Evolutionary conservation across 2,113 vertebrate genomes (phyloP).

Genomic region (Hippocampus abdominalis): DNA sequence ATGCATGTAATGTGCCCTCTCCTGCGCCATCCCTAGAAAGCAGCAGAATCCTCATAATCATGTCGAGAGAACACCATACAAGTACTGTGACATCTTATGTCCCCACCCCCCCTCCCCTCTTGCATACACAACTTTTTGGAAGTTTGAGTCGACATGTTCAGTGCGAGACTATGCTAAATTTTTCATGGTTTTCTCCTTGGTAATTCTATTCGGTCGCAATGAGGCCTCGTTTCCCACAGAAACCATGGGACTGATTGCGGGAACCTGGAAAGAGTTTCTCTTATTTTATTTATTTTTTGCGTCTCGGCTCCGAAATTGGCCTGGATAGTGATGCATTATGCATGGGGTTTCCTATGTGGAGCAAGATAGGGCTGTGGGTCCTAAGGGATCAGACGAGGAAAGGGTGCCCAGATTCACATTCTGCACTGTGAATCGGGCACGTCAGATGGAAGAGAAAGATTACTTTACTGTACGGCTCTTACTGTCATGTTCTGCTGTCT

Average conservation of each 20-base stretch:
- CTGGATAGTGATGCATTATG: slow-evolving; percentile 61
- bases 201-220: slow-evolving; percentile 51
- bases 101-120: not conserved
- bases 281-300: slow-evolving; percentile 27
- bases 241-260: slow-evolving; percentile 57
- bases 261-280: slow-evolving; percentile 50
- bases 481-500: slow-evolving; percentile 9
- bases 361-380: slow-evolving; percentile 58
- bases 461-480: slow-evolving; percentile 5
- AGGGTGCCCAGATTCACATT: slow-evolving; percentile 54
- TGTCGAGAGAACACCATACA: slow-evolving; percentile 9
- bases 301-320: slow-evolving; percentile 55
- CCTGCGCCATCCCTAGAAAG: not conserved
- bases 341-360: slow-evolving; percentile 59
- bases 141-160: slow-evolving; percentile 36
- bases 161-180: slow-evolving; percentile 58
- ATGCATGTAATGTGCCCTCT: slow-evolving; percentile 11
- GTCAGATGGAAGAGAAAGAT: slow-evolving; percentile 26
- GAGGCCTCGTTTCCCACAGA: slow-evolving; percentile 58
- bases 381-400: slow-evolving; percentile 50
- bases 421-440: slow-evolving; percentile 18
- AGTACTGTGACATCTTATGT: slow-evolving; percentile 13
- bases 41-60: slow-evolving; percentile 23
- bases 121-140: slow-evolving; percentile 10
- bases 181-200: slow-evolving; percentile 67